A percentile compares a stretch with the other conserved stretches of the same genome.
These are phyloP conservation scores for Lathronympha strigana DNA, from an alignment of 2,888 invertebrate species.

Conservation along the genomic window DNA sequence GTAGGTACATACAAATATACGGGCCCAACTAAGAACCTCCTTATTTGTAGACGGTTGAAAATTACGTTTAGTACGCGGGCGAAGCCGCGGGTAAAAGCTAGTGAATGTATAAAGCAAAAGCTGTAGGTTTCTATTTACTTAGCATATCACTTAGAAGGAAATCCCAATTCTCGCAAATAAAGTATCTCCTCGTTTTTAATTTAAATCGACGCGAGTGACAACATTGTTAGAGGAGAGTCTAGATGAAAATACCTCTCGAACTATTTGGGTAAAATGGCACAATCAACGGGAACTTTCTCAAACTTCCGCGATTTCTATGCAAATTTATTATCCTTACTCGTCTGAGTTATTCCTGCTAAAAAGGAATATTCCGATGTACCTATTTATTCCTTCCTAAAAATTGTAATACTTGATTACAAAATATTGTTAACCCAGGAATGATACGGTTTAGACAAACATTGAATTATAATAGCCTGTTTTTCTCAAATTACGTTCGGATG, in stretches of 20 bases:
- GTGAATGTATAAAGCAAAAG: no score
- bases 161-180: not conserved
- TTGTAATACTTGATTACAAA: constrained; percentile 35
- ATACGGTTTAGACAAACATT: no score
- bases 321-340: constrained; percentile 58
- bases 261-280: constrained; percentile 61
- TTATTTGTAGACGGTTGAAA: no score
- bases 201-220: constrained; percentile 44
- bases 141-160: no score
- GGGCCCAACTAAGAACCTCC: no score
- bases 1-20: no score
- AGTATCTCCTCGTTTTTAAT: constrained; percentile 6
- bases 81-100: no score
- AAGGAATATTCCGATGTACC: constrained; percentile 49
- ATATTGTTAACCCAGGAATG: no score
- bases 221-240: constrained; percentile 53
- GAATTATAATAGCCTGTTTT: no score
- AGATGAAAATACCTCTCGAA: constrained; percentile 63
- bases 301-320: constrained; percentile 61
- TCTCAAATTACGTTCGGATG: no score
- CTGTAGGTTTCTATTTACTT: no score
- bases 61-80: no score
- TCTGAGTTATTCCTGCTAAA: constrained; percentile 48
- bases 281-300: constrained; percentile 55
- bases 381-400: constrained; percentile 41